Evolutionary conservation across 37 sponge, comb jelly and placozoan genomes (phyloP), one percentile per base, ranked within the genome.

Genomic region (Geodia barretti): DNA sequence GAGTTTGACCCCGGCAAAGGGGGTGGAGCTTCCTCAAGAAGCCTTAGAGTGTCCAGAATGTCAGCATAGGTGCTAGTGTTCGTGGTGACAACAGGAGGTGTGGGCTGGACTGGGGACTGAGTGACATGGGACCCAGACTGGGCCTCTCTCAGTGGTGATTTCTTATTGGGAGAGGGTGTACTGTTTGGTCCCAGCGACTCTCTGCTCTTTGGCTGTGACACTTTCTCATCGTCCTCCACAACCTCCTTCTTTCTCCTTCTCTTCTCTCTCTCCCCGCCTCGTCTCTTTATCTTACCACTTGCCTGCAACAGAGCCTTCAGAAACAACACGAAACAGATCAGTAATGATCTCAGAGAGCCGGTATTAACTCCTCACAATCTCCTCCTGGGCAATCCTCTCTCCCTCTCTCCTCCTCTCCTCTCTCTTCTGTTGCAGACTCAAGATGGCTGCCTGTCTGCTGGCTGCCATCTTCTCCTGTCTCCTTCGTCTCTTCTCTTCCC

Each of bases 391-490:
- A 5, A 87, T 62, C 47, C 29, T 41, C 80, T 95, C 87, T 19
- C 77, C 81, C 61, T 69, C 26, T 30, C 42, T 38, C 80, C 81
- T 79, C 79, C 89, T 95, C 75, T 95, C 90, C 59, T 95, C 96
- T 37, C 96, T 85, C 79, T 83, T 86, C 79, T 81, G 76, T 40
- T 87, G 78, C 54, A 95, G 77, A 21, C 59, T 68, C 41, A 79
- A 86, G 40, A 95, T 95, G 62, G 96, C 96, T 30, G 87, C 90
- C 62, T 83, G 74, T 36, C 96, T 71, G 9, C 84, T 85, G 5
- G 87, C 88, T 66, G 75, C 68, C 69, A 83, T 42, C 72, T 81
- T 88, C 65, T 68, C 78, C 24, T 34, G 83, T 41, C 85, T 72
- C 28, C 79, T 64, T 36, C 77, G 26, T 75, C 72, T 64, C 40